Conservation (phyloP, 1,140 invertebrate genomes). For the Sminthurinus signatus region DNA sequence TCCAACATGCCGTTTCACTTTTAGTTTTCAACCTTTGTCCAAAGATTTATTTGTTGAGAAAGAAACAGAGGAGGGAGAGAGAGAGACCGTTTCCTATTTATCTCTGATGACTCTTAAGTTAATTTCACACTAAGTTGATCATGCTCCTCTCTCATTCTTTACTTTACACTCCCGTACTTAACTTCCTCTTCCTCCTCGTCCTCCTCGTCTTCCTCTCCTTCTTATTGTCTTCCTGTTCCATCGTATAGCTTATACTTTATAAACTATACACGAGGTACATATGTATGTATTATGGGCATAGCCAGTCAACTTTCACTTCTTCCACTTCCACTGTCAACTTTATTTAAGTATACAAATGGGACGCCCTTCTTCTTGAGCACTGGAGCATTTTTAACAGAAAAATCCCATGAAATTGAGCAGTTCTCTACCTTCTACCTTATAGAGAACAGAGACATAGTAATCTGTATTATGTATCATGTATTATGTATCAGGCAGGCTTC, state of each 20-base stretch:
- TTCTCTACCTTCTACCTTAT: not conserved
- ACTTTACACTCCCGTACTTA: too few relatives aligned
- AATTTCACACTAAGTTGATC: conserved; percentile 41
- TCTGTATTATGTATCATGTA: too few relatives aligned
- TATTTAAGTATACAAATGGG: conserved; percentile 9
- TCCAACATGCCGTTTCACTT: too few relatives aligned
- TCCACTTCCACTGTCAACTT: conserved; percentile 19
- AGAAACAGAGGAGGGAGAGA: too few relatives aligned
- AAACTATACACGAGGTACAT: too few relatives aligned
- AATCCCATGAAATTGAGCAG: conserved; percentile 29
- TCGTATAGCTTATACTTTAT: too few relatives aligned
- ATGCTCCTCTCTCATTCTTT: conserved; percentile 20
- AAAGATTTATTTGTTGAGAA: conserved; percentile 35
- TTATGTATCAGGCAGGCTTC: too few relatives aligned
- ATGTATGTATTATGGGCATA: too few relatives aligned
- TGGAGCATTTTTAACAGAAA: conserved; percentile 29
- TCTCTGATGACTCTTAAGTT: conserved; percentile 40
- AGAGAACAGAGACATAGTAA: too few relatives aligned
- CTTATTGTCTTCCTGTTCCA: too few relatives aligned
- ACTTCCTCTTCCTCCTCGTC: not conserved
- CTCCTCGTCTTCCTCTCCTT: not conserved
- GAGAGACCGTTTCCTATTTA: conserved; percentile 37
- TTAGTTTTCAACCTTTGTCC: conserved; percentile 37
- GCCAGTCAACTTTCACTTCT: conserved; percentile 2
- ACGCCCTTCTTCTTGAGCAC: conserved; percentile 2